Evolutionary conservation across 2,888 invertebrate genomes (phyloP).

Genomic region (Cantharis flavilabris): DNA sequence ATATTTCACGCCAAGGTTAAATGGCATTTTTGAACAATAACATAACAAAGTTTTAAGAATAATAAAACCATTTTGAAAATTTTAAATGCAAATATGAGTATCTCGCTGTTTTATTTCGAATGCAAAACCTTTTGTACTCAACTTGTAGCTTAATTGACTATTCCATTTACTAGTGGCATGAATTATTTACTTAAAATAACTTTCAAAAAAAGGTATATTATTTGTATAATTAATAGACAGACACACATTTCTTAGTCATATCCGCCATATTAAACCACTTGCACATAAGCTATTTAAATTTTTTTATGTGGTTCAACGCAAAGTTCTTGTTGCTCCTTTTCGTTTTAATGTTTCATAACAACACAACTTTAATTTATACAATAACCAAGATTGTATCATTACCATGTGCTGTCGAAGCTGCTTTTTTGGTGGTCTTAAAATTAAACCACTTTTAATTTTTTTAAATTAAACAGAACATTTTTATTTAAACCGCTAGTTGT

Average conservation of each 20-base stretch:
- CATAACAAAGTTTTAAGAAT: not conserved
- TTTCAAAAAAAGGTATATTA: not conserved
- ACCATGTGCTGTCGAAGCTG: not conserved
- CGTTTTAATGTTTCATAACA: not conserved
- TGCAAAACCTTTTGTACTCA: not conserved
- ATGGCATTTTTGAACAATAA: not conserved
- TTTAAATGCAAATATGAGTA: not conserved
- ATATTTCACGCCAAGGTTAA: not conserved
- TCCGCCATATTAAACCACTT: not conserved
- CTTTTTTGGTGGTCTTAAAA: not conserved
- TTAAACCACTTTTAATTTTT: not conserved
- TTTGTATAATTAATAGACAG: not conserved
- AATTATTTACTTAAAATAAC: not conserved
- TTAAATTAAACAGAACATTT: not conserved
- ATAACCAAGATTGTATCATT: not conserved
- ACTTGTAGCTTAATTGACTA: not conserved
- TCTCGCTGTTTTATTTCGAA: not conserved
- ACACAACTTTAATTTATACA: not conserved
- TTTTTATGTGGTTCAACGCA: not conserved
- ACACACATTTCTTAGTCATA: not conserved
- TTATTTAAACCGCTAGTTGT: not conserved
- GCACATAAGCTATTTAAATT: not conserved
- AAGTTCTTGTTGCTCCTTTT: not conserved
- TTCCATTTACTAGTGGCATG: not conserved
- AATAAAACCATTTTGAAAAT: not conserved